Conservation (phyloP, 2,888 invertebrate genomes). For the Spatulosminthurus flaviceps region DNA sequence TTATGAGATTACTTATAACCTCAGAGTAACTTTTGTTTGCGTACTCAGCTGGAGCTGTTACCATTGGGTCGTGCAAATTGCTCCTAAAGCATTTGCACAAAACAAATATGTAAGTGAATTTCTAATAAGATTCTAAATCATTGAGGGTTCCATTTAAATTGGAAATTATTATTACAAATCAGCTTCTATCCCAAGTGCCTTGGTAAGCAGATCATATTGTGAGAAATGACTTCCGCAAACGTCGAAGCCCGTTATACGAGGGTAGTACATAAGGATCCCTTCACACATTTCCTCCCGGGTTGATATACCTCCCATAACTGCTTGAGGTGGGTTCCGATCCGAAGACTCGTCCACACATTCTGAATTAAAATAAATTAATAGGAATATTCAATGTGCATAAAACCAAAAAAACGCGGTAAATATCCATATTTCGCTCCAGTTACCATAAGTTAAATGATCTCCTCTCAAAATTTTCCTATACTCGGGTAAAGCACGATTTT, state of each 20-base stretch:
- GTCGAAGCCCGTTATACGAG: background rate
- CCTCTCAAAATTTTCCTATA: conserved; percentile 30
- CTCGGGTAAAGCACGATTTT: conserved; percentile 26
- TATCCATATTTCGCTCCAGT: too few relatives aligned
- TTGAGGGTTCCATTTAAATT: background rate
- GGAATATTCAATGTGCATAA: background rate
- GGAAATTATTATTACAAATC: background rate
- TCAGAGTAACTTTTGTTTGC: background rate
- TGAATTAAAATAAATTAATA: background rate
- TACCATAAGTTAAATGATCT: conserved; percentile 39
- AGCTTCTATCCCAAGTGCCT: background rate
- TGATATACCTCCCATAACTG: background rate
- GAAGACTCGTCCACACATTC: background rate
- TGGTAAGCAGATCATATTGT: background rate
- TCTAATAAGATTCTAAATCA: background rate
- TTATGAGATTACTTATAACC: background rate
- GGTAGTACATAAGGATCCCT: background rate
- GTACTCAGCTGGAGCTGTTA: background rate
- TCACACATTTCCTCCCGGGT: conserved; percentile 8
- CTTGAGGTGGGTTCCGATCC: background rate
- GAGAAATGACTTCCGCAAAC: background rate
- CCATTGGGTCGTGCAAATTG: background rate
- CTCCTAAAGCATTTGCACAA: background rate
- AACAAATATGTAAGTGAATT: too few relatives aligned
- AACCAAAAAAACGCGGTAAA: too few relatives aligned